Conservation (phyloP, 2,888 invertebrate genomes). For the Andrena dorsata region DNA sequence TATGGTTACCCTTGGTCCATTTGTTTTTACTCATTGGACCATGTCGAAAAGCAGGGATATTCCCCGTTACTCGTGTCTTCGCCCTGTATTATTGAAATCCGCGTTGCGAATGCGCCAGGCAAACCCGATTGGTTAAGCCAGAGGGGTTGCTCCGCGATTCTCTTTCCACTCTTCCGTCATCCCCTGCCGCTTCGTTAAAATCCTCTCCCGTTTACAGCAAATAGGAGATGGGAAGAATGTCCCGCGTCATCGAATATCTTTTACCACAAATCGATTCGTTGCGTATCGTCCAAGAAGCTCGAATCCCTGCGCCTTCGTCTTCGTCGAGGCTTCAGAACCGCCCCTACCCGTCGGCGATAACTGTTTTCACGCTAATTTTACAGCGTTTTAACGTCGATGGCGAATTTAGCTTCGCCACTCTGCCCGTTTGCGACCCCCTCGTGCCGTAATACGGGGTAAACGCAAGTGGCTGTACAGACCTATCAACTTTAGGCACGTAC, state of each 20-base stretch:
- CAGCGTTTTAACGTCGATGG: slow-evolving; percentile 59
- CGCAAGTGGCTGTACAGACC: slow-evolving; percentile 64
- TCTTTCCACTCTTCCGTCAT: slow-evolving; percentile 40
- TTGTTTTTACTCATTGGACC: slow-evolving; percentile 78
- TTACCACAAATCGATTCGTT: background rate
- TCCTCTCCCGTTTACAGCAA: slow-evolving; percentile 31
- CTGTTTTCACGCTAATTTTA: slow-evolving; percentile 55
- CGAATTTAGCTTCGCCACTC: slow-evolving; percentile 57
- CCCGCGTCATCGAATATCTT: slow-evolving; percentile 12
- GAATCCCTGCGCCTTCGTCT: background rate
- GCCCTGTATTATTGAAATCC: slow-evolving; percentile 75
- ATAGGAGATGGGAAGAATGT: slow-evolving; percentile 25
- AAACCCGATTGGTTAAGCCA: slow-evolving; percentile 74
- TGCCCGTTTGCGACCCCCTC: slow-evolving; percentile 51
- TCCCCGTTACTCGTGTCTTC: slow-evolving; percentile 57
- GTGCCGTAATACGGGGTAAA: slow-evolving; percentile 54
- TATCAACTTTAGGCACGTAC: slow-evolving; percentile 73
- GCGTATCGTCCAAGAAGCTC: background rate
- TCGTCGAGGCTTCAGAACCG: background rate
- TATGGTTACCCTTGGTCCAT: slow-evolving; percentile 74
- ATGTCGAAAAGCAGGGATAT: slow-evolving; percentile 55
- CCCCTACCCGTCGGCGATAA: slow-evolving; percentile 24
- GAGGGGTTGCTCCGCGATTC: slow-evolving; percentile 59
- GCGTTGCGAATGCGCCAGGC: slow-evolving; percentile 71
- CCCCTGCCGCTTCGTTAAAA: slow-evolving; percentile 62